phyloP scores from a whole-genome alignment of 2,113 vertebrate genomes.

The Colossoma macropomum region DNA sequence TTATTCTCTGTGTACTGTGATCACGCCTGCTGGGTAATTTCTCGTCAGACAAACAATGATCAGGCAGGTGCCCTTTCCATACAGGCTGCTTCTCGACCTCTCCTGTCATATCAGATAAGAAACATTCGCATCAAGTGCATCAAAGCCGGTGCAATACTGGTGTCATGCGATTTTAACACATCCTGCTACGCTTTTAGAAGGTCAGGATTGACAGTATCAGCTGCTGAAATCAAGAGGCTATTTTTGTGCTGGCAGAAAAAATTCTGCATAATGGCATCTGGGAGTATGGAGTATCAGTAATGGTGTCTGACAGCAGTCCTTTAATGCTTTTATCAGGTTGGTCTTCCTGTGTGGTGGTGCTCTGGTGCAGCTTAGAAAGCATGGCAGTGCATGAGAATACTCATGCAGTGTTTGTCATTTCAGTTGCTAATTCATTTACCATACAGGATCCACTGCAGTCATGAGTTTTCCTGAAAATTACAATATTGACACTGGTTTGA shows the following conservation, averaged over 20 bases:
- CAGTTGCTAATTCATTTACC: too few relatives aligned
- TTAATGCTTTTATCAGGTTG: not conserved
- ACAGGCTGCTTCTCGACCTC: not conserved
- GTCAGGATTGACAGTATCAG: slow-evolving; percentile 34
- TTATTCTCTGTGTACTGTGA: slow-evolving; percentile 22
- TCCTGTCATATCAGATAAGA: not conserved
- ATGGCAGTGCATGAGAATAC: not conserved
- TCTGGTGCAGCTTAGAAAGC: not conserved
- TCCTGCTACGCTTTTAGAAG: slow-evolving; percentile 13
- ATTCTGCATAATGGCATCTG: not conserved
- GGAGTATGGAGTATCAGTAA: not conserved
- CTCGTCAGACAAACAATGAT: slow-evolving; percentile 4
- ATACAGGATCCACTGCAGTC: not conserved
- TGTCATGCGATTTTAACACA: slow-evolving; percentile 13
- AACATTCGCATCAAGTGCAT: not conserved
- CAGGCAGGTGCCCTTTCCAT: slow-evolving; percentile 24
- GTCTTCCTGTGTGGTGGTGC: not conserved
- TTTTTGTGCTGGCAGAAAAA: slow-evolving; percentile 2
- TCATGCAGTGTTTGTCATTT: not conserved
- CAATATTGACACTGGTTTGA: not conserved
- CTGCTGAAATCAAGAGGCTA: not conserved
- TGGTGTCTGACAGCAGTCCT: not conserved
- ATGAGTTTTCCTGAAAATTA: not conserved
- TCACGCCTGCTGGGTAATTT: slow-evolving; percentile 10
- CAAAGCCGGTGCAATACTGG: not conserved